These are phyloP conservation scores for Labroides dimidiatus DNA, from an alignment of 2,797 vertebrate species.

Conservation along the genomic window DNA sequence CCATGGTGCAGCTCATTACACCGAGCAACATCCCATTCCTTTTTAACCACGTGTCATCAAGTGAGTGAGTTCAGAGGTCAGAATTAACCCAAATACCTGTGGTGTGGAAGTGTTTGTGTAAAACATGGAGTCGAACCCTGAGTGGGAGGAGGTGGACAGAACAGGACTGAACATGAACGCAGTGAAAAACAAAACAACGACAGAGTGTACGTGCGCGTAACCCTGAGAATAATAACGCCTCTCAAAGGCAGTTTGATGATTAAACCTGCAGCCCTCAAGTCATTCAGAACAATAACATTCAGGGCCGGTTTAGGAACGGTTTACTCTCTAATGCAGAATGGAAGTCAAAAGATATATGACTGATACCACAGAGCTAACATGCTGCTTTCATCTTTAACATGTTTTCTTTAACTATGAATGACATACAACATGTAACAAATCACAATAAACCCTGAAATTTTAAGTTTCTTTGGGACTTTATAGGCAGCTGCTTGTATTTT, in stretches of 20 bases:
- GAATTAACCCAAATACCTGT: background rate
- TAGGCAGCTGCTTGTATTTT: background rate
- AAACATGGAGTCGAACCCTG: background rate
- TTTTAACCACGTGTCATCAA: background rate
- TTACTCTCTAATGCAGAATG: no score
- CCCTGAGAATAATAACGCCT: background rate
- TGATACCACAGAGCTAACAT: no score
- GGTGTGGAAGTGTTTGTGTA: background rate
- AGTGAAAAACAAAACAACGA: background rate
- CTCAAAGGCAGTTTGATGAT: background rate
- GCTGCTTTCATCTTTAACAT: no score
- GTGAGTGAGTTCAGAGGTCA: background rate
- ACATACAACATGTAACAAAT: no score
- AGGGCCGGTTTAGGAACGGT: background rate
- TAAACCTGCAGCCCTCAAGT: background rate
- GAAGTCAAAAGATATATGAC: no score
- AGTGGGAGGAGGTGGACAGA: background rate
- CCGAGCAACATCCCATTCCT: constrained; percentile 25
- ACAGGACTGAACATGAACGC: background rate
- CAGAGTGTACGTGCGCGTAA: background rate
- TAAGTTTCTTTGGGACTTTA: background rate
- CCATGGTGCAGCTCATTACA: background rate
- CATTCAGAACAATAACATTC: background rate
- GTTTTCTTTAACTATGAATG: no score
- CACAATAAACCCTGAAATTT: background rate